Conservation (phyloP, 2,113 vertebrate genomes). For the Orientallactaga bullata region DNA sequence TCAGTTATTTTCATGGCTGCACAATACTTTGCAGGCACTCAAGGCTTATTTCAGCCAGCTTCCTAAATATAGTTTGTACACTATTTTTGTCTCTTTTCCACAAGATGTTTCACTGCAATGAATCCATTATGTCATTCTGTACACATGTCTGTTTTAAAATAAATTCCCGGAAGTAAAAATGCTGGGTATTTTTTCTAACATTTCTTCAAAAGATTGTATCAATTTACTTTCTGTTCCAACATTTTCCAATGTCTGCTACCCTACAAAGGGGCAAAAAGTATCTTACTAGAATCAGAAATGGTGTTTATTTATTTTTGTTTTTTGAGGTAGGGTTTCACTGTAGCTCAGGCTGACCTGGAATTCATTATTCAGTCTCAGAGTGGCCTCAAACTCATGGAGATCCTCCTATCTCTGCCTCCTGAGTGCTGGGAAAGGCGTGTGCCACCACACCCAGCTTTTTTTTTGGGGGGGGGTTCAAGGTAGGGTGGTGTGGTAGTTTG, state of each 20-base stretch:
- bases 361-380: no score
- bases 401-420: no score
- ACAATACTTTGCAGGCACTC: not conserved
- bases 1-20: not conserved
- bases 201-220: not conserved
- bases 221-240: not conserved
- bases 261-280: not conserved
- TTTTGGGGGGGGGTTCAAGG: no score
- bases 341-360: no score
- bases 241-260: not conserved
- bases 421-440: no score
- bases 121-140: not conserved
- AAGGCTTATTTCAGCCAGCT: not conserved
- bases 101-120: not conserved
- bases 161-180: not conserved
- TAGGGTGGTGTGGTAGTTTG: no score
- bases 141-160: not conserved
- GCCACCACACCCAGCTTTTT: no score
- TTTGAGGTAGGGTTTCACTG: no score
- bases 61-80: not conserved
- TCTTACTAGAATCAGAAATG: no score
- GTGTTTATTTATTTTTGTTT: no score
- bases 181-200: not conserved
- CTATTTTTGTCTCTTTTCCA: constrained; percentile 9
- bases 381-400: no score